Base-by-base conservation (phyloP, 2,797 vertebrate species). In the Galagoides demidoff region DNA sequence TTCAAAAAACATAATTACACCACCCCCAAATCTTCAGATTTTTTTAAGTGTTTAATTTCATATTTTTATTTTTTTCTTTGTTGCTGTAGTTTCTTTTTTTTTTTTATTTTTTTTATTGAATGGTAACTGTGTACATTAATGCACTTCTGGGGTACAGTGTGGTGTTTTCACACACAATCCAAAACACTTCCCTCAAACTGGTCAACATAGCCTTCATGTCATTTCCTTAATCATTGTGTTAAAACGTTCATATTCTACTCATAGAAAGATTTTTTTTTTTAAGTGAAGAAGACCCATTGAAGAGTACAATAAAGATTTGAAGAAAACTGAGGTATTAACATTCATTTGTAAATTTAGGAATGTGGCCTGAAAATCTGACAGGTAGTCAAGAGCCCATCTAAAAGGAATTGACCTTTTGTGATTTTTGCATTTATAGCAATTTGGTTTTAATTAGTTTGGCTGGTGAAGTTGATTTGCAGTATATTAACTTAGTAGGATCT, bases 261-360 rank as follows among this genome's bases (percentile, higher is more conserved):
- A n/a, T n/a, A n/a, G n/a, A n/a, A n/a, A n/a, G n/a, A n/a, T n/a
- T 39, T 89, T 94, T 85, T 39, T 89, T 94, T 85, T 37, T 71
- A 68, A 39, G 49, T 74, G 12, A 34, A 74, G n/a, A 94, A 0
- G 1, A 1, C 83, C 16, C 16, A 4, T 29, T 94, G 31, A 92
- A 81, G 5, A 61, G 17, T 79, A 61, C 3, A 89, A 3, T 55
- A 49, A 20, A 93, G 34, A 45, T 93, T 71, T 95, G 31, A 93
- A 25, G 63, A 88, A 13, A 85, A 74, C 3, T 90, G 2, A 63
- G 29, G 12, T 92, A 9, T 37, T 83, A 39, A 52, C 14, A 4
- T 73, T 88, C n/a, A 25, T 79, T 93, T 85, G 11, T 87, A 22
- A 7, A 29, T 90, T 95, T 86, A 70, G 43, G 10, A 86, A 89